A percentile compares a stretch with the other conserved stretches of the same genome.
These are phyloP conservation scores for Dipodomys stephensi DNA, from an alignment of 2,113 vertebrate species.

Conservation along the genomic window DNA sequence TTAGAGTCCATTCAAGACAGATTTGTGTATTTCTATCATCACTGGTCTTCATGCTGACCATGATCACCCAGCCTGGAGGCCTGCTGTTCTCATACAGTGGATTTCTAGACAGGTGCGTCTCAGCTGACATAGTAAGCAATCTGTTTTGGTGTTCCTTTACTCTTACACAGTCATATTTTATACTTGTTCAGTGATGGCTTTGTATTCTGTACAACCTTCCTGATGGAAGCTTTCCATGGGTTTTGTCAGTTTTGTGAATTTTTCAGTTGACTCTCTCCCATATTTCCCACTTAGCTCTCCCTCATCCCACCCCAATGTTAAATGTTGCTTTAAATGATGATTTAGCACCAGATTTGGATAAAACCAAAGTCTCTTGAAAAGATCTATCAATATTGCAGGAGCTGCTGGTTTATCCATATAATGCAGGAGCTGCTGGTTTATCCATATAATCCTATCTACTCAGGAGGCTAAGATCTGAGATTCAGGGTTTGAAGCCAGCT, in stretches of 20 bases:
- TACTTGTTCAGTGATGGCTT: neutral
- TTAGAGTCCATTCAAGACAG: neutral
- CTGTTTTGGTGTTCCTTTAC: constrained; percentile 32
- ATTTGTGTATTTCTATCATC: neutral
- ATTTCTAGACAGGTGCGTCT: constrained; percentile 18
- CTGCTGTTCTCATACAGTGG: neutral
- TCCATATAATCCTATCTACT: too few species aligned
- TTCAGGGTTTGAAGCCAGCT: too few species aligned
- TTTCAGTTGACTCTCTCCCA: neutral
- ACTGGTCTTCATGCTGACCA: neutral
- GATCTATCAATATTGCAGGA: neutral
- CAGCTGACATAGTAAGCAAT: constrained; percentile 13
- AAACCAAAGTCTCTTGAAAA: constrained; percentile 16
- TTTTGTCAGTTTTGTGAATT: constrained; percentile 29
- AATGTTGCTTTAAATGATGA: constrained; percentile 31
- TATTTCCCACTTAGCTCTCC: neutral
- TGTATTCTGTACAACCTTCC: neutral
- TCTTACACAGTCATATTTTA: neutral
- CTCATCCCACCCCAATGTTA: too few species aligned
- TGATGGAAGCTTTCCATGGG: neutral
- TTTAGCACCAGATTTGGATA: neutral
- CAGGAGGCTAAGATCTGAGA: too few species aligned
- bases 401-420: too few species aligned
- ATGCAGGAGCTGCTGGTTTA: too few species aligned
- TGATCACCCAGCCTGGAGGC: neutral